Conservation (phyloP, 1,140 invertebrate species). For the Himalopsyche phryganea region DNA sequence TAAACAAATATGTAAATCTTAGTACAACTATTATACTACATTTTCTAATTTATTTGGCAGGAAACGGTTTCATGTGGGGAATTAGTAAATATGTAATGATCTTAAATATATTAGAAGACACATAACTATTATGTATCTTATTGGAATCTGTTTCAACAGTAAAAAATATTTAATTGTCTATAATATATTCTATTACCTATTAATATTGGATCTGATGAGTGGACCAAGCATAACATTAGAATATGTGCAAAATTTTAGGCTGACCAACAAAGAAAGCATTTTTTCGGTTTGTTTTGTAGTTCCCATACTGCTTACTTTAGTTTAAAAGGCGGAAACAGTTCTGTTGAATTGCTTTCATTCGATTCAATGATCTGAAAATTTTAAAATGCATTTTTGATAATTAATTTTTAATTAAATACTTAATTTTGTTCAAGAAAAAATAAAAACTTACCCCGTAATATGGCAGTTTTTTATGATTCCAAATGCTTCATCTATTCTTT, state of each 20-base stretch:
- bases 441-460: constrained; percentile 39
- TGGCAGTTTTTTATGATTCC: constrained; percentile 45
- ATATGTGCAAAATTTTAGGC: constrained; percentile 48
- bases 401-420: background rate
- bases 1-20: background rate
- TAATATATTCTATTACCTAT: constrained; percentile 45
- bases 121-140: background rate
- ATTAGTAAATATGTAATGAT: background rate
- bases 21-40: background rate
- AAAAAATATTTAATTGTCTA: constrained; percentile 13
- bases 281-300: constrained; percentile 37
- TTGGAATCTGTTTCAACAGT: background rate
- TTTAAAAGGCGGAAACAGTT: constrained; percentile 55
- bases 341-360: constrained; percentile 38
- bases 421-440: background rate
- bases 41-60: no score
- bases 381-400: background rate
- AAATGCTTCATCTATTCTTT: constrained; percentile 47
- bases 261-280: constrained; percentile 48
- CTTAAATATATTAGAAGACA: constrained; percentile 6
- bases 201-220: constrained; percentile 50
- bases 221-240: constrained; percentile 51
- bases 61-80: no score
- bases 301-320: constrained; percentile 40
- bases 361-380: constrained; percentile 38